These are phyloP conservation scores for Cavia porcellus DNA, from an alignment of 2,113 vertebrate genomes.

Conservation along the genomic window DNA sequence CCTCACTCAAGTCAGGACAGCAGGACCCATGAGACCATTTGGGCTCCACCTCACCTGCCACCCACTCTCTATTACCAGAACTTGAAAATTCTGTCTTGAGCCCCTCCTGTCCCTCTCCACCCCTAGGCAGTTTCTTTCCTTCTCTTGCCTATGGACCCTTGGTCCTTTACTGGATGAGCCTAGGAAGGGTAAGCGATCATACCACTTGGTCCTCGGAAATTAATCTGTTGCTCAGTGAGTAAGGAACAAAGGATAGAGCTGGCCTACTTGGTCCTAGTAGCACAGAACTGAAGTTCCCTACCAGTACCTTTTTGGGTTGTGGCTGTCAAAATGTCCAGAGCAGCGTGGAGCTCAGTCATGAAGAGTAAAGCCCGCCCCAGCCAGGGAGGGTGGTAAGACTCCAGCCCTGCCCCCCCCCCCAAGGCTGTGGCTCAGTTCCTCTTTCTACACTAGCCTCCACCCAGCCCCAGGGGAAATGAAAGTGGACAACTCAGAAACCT, in stretches of 20 bases:
- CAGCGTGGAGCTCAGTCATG: background rate
- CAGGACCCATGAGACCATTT: background rate
- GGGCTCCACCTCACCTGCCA: background rate
- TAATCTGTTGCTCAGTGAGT: background rate
- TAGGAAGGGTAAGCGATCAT: background rate
- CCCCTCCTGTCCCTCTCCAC: background rate
- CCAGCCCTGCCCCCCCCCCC: constrained; percentile 38
- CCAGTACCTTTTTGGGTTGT: background rate
- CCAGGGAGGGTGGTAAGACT: background rate
- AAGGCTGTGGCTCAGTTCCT: constrained; percentile 68
- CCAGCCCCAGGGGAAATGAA: constrained; percentile 82
- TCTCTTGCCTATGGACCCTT: background rate
- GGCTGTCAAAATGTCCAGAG: background rate
- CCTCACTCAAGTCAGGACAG: background rate
- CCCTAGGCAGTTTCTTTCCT: background rate
- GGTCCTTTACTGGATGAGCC: background rate
- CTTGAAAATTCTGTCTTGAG: background rate
- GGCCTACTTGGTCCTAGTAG: background rate
- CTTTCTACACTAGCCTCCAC: constrained; percentile 72
- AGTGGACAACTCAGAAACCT: constrained; percentile 68
- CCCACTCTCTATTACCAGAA: background rate
- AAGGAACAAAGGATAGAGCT: background rate
- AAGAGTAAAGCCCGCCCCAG: background rate
- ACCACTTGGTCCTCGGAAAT: background rate
- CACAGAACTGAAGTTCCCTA: background rate